Evolutionary conservation across 2,888 invertebrate species (phyloP).

Genomic region (Girardia tigrina): DNA sequence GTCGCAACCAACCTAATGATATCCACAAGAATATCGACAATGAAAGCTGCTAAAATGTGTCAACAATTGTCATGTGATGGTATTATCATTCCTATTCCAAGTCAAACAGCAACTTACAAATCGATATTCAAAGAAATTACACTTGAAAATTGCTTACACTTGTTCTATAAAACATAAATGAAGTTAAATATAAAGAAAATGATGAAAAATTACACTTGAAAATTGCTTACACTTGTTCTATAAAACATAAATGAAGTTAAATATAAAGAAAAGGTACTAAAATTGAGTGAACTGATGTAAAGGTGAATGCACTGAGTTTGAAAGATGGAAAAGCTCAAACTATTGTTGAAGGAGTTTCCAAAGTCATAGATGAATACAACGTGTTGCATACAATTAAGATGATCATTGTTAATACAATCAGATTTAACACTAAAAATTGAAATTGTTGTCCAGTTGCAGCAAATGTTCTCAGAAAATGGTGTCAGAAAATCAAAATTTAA

Average conservation of each 20-base stretch:
- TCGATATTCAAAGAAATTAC: too few species aligned
- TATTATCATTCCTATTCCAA: neutral
- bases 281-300: neutral
- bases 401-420: neutral
- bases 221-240: neutral
- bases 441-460: too few species aligned
- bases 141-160: neutral
- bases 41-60: too few species aligned
- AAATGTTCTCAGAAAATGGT: too few species aligned
- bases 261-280: neutral
- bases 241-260: neutral
- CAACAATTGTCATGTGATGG: neutral
- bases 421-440: too few species aligned
- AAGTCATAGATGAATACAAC: neutral
- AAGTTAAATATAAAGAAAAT: neutral
- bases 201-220: neutral
- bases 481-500: too few species aligned
- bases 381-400: neutral
- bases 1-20: neutral
- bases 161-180: neutral
- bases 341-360: neutral
- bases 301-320: neutral
- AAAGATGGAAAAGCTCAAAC: neutral
- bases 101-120: neutral
- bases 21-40: neutral